Conservation (phyloP, 2,888 invertebrate genomes). For the Slavum lentiscoides region DNA sequence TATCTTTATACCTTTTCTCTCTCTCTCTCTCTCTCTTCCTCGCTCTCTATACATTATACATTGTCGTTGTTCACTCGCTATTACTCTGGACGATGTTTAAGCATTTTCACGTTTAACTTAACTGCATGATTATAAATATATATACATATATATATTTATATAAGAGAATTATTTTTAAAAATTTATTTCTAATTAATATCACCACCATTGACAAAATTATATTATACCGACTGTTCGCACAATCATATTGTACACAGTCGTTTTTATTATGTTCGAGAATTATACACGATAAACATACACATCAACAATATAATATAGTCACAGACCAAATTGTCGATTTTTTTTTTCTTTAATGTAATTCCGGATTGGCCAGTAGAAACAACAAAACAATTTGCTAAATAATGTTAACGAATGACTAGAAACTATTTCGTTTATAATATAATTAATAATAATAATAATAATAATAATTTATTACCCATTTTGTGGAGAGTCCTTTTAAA, state of each 20-base stretch:
- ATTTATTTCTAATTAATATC: conserved; percentile 34
- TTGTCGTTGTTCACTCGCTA: neutral
- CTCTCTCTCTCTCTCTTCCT: neutral
- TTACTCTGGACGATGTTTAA: conserved; percentile 7
- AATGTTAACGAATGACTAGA: conserved; percentile 53
- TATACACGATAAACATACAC: neutral
- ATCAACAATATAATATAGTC: neutral
- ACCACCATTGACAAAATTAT: conserved; percentile 18
- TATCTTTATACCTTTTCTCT: conserved; percentile 7
- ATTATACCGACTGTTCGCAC: neutral
- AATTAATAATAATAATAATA: conserved; percentile 15
- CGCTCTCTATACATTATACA: neutral
- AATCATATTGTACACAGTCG: neutral
- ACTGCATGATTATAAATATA: neutral
- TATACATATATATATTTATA: no score
- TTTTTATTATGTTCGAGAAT: conserved; percentile 25
- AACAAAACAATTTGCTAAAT: conserved; percentile 53
- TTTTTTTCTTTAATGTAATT: neutral
- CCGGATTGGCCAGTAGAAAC: conserved; percentile 15
- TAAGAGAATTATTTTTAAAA: conserved; percentile 21
- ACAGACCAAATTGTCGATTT: conserved; percentile 6
- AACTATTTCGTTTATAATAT: conserved; percentile 45
- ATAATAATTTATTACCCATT: conserved; percentile 48
- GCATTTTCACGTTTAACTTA: neutral
- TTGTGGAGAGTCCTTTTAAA: neutral